Conservation (phyloP, 2,888 invertebrate species). For the Acanthosepion lycidas region DNA sequence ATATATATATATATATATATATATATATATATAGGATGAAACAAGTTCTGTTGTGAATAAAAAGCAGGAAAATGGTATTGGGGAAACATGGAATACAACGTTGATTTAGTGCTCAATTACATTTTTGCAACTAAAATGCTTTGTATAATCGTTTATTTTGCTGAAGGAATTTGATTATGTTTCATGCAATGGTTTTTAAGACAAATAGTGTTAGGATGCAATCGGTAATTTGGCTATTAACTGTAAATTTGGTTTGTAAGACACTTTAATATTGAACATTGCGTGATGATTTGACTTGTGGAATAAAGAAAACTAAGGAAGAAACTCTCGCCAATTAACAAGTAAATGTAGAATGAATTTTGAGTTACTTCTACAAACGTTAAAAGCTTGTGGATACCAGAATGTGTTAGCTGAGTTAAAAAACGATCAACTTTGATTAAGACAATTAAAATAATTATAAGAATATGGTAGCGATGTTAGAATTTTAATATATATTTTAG, state of each 20-base stretch:
- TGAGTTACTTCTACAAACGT: too few relatives aligned
- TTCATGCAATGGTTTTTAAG: neutral
- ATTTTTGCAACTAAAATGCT: neutral
- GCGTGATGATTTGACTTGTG: neutral
- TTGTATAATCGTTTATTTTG: neutral
- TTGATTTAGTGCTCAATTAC: neutral
- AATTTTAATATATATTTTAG: too few relatives aligned
- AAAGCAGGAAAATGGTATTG: neutral
- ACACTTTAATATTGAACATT: neutral
- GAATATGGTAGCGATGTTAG: too few relatives aligned
- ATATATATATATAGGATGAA: neutral
- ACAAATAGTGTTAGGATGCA: neutral
- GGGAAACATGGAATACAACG: neutral
- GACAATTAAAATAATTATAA: neutral
- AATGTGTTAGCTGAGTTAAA: neutral
- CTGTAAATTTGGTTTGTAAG: neutral
- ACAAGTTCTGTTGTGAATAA: neutral
- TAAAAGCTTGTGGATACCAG: too few relatives aligned
- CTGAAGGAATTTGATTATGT: neutral
- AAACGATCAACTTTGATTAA: neutral
- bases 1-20: slow-evolving; percentile 7
- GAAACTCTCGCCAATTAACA: too few relatives aligned
- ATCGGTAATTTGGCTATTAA: neutral
- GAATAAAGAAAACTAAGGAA: too few relatives aligned
- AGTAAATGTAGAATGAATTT: too few relatives aligned